Conservation (phyloP, 2,888 invertebrate genomes). For the Micoletzkya japonica region DNA sequence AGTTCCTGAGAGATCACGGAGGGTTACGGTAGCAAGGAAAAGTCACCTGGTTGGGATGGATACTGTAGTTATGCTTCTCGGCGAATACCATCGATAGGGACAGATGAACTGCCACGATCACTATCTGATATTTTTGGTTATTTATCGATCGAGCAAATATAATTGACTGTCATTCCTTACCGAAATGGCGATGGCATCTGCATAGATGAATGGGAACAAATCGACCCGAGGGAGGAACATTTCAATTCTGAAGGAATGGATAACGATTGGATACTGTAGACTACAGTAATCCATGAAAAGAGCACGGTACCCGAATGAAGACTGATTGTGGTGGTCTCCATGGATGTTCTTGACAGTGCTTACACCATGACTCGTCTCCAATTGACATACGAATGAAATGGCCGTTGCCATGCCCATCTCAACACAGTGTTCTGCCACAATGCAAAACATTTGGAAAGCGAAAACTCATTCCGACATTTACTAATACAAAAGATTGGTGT, state of each 20-base stretch:
- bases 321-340: not conserved
- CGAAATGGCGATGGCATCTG: conserved; percentile 22
- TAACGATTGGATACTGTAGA: conserved; percentile 24
- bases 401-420: too few relatives aligned
- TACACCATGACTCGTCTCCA: not conserved
- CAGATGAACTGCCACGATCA: conserved; percentile 66
- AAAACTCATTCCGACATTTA: too few relatives aligned
- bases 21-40: too few relatives aligned
- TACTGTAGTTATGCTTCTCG: conserved; percentile 66
- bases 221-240: conserved; percentile 49
- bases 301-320: not conserved
- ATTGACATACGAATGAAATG: too few relatives aligned
- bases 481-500: too few relatives aligned
- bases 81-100: conserved; percentile 68
- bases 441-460: too few relatives aligned
- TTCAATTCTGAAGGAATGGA: conserved; percentile 46
- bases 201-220: conserved; percentile 42
- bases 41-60: conserved; percentile 68
- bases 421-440: too few relatives aligned
- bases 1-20: conserved; percentile 49
- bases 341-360: not conserved
- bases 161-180: not conserved
- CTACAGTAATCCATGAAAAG: not conserved
- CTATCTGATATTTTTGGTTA: not conserved
- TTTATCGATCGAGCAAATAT: not conserved